Conservation (phyloP, 2,888 invertebrate genomes). For the Phrixothrix hirtus region DNA sequence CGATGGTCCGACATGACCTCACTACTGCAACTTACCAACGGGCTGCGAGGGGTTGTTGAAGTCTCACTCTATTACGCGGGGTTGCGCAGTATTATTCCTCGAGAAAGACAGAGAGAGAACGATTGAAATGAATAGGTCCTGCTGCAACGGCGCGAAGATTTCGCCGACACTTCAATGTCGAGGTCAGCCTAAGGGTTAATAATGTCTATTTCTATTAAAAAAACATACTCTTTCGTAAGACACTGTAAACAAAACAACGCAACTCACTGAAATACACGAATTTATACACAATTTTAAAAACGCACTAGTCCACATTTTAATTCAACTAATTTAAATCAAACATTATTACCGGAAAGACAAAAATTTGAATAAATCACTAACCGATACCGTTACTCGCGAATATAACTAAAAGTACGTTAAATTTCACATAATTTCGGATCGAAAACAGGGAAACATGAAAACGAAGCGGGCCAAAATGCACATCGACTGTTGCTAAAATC, state of each 20-base stretch:
- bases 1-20: slow-evolving; percentile 65
- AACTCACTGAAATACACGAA: background rate
- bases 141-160: slow-evolving; percentile 31
- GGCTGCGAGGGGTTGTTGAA: slow-evolving; percentile 28
- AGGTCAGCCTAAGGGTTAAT: slow-evolving; percentile 55
- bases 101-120: slow-evolving; percentile 22
- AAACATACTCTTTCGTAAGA: slow-evolving; percentile 1
- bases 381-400: background rate
- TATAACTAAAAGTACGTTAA: background rate
- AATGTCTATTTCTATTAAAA: slow-evolving; percentile 22
- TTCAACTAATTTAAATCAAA: too few species aligned
- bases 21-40: slow-evolving; percentile 33
- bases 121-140: too few species aligned
- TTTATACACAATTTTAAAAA: slow-evolving; percentile 2
- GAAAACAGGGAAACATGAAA: background rate
- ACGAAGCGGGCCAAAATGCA: slow-evolving; percentile 24
- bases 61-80: slow-evolving; percentile 32
- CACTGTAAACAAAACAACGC: background rate
- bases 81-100: slow-evolving; percentile 52
- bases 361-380: slow-evolving; percentile 4
- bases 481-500: slow-evolving; percentile 50
- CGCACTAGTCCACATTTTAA: slow-evolving; percentile 28
- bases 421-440: background rate
- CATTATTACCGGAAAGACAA: too few species aligned
- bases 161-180: slow-evolving; percentile 53